These are phyloP conservation scores for Idaea aversata DNA, from an alignment of 2,888 invertebrate species.

Conservation along the genomic window DNA sequence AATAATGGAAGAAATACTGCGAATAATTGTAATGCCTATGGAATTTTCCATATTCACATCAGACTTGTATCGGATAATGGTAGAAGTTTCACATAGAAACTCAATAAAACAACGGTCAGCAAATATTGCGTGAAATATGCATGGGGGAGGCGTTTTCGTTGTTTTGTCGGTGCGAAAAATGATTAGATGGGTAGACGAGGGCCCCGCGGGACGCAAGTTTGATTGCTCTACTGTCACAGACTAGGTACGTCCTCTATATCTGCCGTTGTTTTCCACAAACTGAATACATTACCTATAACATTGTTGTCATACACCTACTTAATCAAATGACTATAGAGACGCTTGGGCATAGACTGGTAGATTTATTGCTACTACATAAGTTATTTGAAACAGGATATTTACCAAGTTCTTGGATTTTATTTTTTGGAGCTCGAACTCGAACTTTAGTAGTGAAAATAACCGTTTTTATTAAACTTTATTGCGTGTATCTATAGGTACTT, in stretches of 20 bases:
- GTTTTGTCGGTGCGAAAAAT: slow-evolving; percentile 67
- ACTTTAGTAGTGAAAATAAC: too few relatives aligned
- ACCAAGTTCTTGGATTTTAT: too few relatives aligned
- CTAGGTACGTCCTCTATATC: slow-evolving; percentile 53
- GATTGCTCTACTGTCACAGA: slow-evolving; percentile 66
- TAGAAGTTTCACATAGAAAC: slow-evolving; percentile 58
- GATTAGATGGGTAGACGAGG: slow-evolving; percentile 69
- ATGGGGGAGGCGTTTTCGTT: slow-evolving; percentile 63
- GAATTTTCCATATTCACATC: slow-evolving; percentile 42
- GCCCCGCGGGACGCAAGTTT: slow-evolving; percentile 69
- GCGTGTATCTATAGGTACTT: too few relatives aligned
- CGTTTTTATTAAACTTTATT: too few relatives aligned
- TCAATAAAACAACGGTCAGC: slow-evolving; percentile 64
- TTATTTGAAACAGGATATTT: too few relatives aligned
- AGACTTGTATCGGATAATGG: slow-evolving; percentile 48
- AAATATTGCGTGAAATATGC: slow-evolving; percentile 73
- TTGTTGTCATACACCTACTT: neutral
- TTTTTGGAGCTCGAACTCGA: too few relatives aligned
- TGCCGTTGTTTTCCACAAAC: slow-evolving; percentile 66
- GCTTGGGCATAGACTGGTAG: too few relatives aligned
- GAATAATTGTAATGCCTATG: neutral
- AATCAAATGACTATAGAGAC: too few relatives aligned
- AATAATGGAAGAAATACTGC: slow-evolving; percentile 10
- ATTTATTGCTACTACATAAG: too few relatives aligned
- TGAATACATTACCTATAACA: slow-evolving; percentile 58